These are phyloP conservation scores for Acanthoscelides obtectus DNA, from an alignment of 2,888 invertebrate species.

Conservation along the genomic window DNA sequence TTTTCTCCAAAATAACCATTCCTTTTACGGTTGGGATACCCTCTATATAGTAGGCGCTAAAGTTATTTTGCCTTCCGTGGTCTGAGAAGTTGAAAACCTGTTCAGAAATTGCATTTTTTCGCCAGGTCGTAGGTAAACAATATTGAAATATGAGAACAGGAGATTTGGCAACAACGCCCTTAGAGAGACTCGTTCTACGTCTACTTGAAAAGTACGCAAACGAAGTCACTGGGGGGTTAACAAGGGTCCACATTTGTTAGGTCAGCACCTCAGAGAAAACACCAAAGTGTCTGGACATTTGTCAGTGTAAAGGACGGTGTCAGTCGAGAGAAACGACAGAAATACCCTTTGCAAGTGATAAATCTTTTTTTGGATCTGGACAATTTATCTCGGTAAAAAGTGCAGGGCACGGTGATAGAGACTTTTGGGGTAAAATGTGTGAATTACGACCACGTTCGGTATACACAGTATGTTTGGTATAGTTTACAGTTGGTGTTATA, in stretches of 20 bases:
- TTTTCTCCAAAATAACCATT: no score
- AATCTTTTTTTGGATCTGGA: neutral
- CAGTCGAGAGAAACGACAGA: neutral
- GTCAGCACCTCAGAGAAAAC: neutral
- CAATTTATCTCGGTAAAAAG: neutral
- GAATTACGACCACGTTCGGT: neutral
- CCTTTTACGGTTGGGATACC: no score
- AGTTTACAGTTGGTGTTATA: no score
- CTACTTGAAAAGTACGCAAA: neutral
- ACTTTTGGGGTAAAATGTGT: neutral
- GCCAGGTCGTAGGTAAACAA: no score
- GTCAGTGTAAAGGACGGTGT: neutral
- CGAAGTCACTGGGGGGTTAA: neutral
- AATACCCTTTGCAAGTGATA: neutral
- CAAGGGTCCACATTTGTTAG: neutral
- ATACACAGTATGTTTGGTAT: no score
- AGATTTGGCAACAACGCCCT: no score
- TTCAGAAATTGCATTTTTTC: no score
- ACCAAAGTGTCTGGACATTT: neutral
- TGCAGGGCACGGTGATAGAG: neutral
- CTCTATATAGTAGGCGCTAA: no score
- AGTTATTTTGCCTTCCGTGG: no score
- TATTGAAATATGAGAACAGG: no score
- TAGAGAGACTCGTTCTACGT: no score
- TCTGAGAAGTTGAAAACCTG: no score